Percentiles rank a stretch among this genome's conserved stretches.
Evolutionary conservation across 2,888 invertebrate species (phyloP).

Genomic region (Marasmarcha lunaedactyla): DNA sequence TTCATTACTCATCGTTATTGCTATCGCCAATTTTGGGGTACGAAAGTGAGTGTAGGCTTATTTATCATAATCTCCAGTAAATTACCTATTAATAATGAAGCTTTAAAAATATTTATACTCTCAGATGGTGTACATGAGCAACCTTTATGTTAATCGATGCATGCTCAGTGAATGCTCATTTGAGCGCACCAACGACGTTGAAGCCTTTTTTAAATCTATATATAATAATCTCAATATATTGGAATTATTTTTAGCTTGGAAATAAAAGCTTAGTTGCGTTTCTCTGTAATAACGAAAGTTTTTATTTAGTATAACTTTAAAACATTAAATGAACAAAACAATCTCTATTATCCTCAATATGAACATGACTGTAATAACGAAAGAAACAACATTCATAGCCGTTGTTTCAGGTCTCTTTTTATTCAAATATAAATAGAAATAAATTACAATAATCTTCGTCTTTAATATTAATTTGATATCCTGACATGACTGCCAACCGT

Average conservation of each 20-base stretch:
- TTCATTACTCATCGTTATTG: slow-evolving; percentile 69
- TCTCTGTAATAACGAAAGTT: too few species aligned
- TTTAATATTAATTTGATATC: too few species aligned
- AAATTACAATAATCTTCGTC: too few species aligned
- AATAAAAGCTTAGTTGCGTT: too few species aligned
- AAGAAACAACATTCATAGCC: slow-evolving; percentile 9
- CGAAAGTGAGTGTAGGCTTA: slow-evolving; percentile 63
- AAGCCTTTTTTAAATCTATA: slow-evolving; percentile 2
- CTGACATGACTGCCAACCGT: too few species aligned
- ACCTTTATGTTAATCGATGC: slow-evolving; percentile 33
- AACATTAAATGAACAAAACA: too few species aligned
- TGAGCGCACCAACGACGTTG: slow-evolving; percentile 30
- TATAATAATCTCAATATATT: not conserved
- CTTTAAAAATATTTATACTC: slow-evolving; percentile 36
- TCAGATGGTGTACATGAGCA: slow-evolving; percentile 37
- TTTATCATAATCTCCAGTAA: slow-evolving; percentile 28
- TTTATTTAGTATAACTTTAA: too few species aligned
- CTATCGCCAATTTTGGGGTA: slow-evolving; percentile 58
- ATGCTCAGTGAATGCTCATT: slow-evolving; percentile 41
- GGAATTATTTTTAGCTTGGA: too few species aligned
- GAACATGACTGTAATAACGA: too few species aligned
- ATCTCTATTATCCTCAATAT: too few species aligned
- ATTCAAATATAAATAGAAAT: too few species aligned
- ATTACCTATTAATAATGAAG: slow-evolving; percentile 23
- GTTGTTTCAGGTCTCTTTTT: too few species aligned